These are phyloP conservation scores for Pristionchus mayeri DNA, from an alignment of 2,888 invertebrate genomes.

Conservation along the genomic window DNA sequence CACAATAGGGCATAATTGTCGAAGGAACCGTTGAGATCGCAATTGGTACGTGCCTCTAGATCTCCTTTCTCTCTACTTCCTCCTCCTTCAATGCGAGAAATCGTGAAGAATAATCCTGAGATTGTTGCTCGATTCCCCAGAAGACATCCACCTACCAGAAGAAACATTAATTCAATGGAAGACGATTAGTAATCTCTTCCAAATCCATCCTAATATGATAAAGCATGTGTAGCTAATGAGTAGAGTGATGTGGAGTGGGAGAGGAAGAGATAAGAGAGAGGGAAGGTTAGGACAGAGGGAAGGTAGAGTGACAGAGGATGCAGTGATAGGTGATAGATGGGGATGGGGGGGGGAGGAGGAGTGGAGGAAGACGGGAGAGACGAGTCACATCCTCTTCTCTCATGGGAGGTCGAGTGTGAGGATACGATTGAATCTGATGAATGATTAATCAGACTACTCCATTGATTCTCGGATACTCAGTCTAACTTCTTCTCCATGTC, in stretches of 20 bases:
- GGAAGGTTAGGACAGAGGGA: constrained; percentile 8
- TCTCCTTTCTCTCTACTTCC: constrained; percentile 46
- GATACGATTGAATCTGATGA: too few species aligned
- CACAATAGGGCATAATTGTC: neutral
- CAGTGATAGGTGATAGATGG: too few species aligned
- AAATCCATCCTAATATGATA: neutral
- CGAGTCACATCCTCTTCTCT: too few species aligned
- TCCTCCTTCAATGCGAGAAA: constrained; percentile 8
- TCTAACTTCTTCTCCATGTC: too few species aligned
- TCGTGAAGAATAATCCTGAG: constrained; percentile 13
- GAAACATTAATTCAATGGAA: neutral
- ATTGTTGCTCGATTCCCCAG: constrained; percentile 30
- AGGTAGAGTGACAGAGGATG: neutral
- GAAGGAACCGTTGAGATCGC: neutral
- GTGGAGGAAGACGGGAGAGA: too few species aligned
- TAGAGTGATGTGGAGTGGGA: neutral
- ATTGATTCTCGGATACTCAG: too few species aligned
- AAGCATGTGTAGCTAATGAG: constrained; percentile 33
- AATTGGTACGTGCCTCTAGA: constrained; percentile 22
- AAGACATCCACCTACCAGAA: constrained; percentile 22
- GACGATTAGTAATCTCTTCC: neutral
- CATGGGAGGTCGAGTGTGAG: too few species aligned
- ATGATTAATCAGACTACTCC: too few species aligned
- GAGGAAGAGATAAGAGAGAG: neutral
- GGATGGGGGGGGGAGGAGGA: too few species aligned